Evolutionary conservation across 2,888 invertebrate genomes (phyloP).

Genomic region (Oligia latruncula): DNA sequence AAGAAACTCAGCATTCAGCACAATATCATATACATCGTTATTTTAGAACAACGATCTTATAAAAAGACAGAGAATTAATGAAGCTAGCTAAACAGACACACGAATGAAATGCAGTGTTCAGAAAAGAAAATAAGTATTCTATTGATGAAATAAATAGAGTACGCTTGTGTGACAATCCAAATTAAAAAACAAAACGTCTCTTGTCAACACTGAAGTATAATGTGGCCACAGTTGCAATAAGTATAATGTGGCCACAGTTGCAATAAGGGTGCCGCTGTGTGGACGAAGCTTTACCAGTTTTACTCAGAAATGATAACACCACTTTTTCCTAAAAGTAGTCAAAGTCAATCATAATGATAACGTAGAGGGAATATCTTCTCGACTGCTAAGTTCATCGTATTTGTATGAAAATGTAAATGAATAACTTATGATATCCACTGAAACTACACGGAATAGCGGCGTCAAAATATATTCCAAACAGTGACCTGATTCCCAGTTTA

Average conservation of each 20-base stretch:
- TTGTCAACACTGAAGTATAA: not conserved
- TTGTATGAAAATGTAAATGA: conserved; percentile 15
- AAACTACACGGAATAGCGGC: not conserved
- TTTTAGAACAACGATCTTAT: too few species aligned
- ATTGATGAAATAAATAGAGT: too few species aligned
- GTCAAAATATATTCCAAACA: not conserved
- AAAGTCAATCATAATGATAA: conserved; percentile 17
- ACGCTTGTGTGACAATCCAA: not conserved
- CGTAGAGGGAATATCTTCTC: not conserved
- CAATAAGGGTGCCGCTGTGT: not conserved
- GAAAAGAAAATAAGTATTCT: too few species aligned
- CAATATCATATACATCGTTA: too few species aligned
- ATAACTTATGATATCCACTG: not conserved
- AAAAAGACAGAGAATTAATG: too few species aligned
- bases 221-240: not conserved
- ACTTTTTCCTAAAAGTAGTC: conserved; percentile 1
- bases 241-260: not conserved
- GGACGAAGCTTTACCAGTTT: not conserved
- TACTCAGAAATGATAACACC: conserved; percentile 5
- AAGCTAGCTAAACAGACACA: too few species aligned
- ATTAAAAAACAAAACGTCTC: not conserved
- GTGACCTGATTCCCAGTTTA: not conserved
- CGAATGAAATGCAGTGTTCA: too few species aligned
- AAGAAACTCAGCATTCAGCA: not conserved
- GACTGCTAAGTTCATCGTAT: not conserved